Base-by-base conservation (phyloP, 2,797 vertebrate genomes). In the Sebastes itinus region DNA sequence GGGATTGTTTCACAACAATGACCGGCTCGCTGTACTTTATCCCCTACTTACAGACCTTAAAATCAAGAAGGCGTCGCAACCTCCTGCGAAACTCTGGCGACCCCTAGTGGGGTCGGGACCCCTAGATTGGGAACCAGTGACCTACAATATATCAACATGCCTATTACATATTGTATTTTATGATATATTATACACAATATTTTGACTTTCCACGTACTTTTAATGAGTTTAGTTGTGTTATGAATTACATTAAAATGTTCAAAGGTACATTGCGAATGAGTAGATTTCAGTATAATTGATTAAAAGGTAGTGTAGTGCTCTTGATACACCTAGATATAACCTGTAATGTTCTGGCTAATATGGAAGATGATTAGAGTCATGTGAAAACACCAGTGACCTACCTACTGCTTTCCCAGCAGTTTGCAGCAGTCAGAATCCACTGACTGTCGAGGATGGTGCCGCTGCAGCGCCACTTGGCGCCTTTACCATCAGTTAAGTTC, bases 361-460 rank as follows among this genome's bases (percentile, higher is more conserved):
- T 18, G 52, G 5, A 75, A 11, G 25, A 18, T 10, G 0, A 33
- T 72, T 3, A 72, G 58, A 16, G 3, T 72, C n/a, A 35, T 63
- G 27, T 49, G 46, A 49, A 49, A 49, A 49, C 63, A 65, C n/a
- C 35, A 38, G 35, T 38, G 35, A 25, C 27, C 35, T 38, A 30
- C 84, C 61, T 73, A 91, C 89, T 38, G 35, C 0, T 2, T 5
- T 67, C 16, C 52, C 20, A 54, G 28, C 89, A 91, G 46, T 25
- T n/a, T 2, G 88, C 88, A 46, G 88, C 56, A 16, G 77, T 89
- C 54, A 92, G 23, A 54, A 92, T 4, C 91, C 86, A 92, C 0
- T 33, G 0, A 1, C 1, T 1, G 30, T 2, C 14, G 23, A 88
- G 1, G 30, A 92, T 5, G 55, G 79, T 52, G 11, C 71, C 89